Evolutionary conservation across 2,888 invertebrate genomes (phyloP).

Genomic region (Diarsia brunnea): DNA sequence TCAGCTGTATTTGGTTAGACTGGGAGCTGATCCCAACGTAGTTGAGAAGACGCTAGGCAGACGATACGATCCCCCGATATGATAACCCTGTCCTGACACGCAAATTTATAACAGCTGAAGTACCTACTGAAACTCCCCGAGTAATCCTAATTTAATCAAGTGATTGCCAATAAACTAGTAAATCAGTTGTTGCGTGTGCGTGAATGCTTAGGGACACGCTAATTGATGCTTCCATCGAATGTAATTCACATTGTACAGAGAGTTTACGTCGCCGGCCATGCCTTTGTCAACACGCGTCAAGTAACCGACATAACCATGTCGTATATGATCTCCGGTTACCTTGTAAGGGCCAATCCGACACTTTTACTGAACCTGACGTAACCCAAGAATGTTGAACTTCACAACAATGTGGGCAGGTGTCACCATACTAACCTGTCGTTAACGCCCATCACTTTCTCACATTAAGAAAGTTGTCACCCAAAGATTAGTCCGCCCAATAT

Average conservation of each 20-base stretch:
- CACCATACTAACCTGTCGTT: constrained; percentile 51
- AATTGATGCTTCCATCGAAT: neutral
- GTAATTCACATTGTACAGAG: neutral
- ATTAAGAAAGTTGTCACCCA: constrained; percentile 67
- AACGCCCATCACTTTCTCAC: constrained; percentile 60
- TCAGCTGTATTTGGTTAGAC: too few relatives aligned
- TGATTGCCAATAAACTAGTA: neutral
- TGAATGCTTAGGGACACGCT: neutral
- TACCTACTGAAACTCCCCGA: neutral
- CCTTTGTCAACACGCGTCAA: constrained; percentile 30
- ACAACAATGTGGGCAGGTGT: constrained; percentile 55
- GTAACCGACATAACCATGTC: constrained; percentile 6
- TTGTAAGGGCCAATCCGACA: constrained; percentile 54
- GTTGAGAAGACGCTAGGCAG: neutral
- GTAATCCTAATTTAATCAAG: constrained; percentile 1
- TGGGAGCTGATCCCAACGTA: too few relatives aligned
- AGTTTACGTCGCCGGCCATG: neutral
- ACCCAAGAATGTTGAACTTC: constrained; percentile 51
- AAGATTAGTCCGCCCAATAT: constrained; percentile 58
- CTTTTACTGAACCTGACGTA: constrained; percentile 60
- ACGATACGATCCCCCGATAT: neutral
- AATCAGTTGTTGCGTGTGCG: neutral
- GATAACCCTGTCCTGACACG: too few relatives aligned
- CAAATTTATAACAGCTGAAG: constrained; percentile 13
- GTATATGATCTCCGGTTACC: constrained; percentile 51